Evolutionary conservation across 2,797 vertebrate species (phyloP), one percentile per base, ranked within the genome.

Genomic region (Ispidina picta): DNA sequence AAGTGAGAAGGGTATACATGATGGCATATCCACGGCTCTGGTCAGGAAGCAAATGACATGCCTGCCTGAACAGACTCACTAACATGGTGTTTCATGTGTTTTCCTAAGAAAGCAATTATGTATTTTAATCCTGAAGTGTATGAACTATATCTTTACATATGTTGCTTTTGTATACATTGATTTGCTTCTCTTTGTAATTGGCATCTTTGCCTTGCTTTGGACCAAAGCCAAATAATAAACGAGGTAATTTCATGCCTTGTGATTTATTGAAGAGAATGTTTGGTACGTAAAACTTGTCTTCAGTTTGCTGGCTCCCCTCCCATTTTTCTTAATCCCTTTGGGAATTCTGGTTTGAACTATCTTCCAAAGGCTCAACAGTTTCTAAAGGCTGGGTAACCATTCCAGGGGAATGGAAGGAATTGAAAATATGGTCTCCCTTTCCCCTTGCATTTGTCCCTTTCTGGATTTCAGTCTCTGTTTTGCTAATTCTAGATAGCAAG

Each of bases 231-330:
- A 80, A 65, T 87, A 84, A 86, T 86, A 52, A 37, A 79, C 54
- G 78, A 95, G 71, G 80, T 86, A 93, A 82, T 95, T 97, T 94
- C 73, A 90, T 94, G 93, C 88, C 84, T 88, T 66, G 60, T 93
- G 83, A 94, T 83, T 96, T 94, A 83, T 7, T 80, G 86, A 93
- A 83, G 78, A 66, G 80, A 88, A 80, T 48, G 75, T 82, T 90
- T 76, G 77, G 72, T 90, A 89, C 3, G 11, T 89, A 83, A 83
- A 74, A 52, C 56, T 88, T 68, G 35, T 64, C 69, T 86, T 51
- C 9, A 43, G 26, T 55, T 73, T 79, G 39, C 63, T 93, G 85
- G 72, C 78, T 88, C 16, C 15, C 13, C 63, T 90, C 63, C 86
- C 46, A 31, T 83, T 91, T 91, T 25, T 60, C 77, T 81, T 95